Evolutionary conservation across 1,140 invertebrate genomes (phyloP).

Genomic region (Trachymyrmex cornetzi): DNA sequence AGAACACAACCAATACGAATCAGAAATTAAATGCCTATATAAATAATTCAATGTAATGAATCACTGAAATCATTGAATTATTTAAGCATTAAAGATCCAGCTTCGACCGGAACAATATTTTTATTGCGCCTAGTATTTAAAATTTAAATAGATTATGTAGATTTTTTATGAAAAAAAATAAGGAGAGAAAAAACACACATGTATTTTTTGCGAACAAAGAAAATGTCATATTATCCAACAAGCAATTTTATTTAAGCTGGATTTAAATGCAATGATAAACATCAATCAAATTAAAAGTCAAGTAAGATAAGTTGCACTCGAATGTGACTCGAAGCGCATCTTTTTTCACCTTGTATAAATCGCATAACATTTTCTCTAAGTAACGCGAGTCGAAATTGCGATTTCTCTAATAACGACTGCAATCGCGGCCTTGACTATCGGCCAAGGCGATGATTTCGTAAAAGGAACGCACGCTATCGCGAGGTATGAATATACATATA

Average conservation of each 20-base stretch:
- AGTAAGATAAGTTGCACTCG: background rate
- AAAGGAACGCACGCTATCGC: background rate
- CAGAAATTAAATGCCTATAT: too few species aligned
- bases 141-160: background rate
- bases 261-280: background rate
- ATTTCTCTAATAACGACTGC: slow-evolving; percentile 1
- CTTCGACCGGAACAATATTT: background rate
- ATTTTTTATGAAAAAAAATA: background rate
- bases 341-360: background rate
- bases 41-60: too few species aligned
- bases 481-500: background rate
- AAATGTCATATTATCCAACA: background rate
- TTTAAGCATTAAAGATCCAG: too few species aligned
- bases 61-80: too few species aligned
- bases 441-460: slow-evolving; percentile 45
- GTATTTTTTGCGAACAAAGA: background rate
- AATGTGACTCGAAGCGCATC: background rate
- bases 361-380: background rate
- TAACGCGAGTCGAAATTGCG: background rate
- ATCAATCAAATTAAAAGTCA: background rate
- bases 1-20: too few species aligned
- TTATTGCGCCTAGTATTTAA: background rate
- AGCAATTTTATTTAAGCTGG: background rate
- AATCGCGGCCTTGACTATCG: slow-evolving; percentile 45
- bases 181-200: background rate